These are phyloP conservation scores for Nomada fucata DNA, from an alignment of 2,888 invertebrate genomes.

Conservation along the genomic window DNA sequence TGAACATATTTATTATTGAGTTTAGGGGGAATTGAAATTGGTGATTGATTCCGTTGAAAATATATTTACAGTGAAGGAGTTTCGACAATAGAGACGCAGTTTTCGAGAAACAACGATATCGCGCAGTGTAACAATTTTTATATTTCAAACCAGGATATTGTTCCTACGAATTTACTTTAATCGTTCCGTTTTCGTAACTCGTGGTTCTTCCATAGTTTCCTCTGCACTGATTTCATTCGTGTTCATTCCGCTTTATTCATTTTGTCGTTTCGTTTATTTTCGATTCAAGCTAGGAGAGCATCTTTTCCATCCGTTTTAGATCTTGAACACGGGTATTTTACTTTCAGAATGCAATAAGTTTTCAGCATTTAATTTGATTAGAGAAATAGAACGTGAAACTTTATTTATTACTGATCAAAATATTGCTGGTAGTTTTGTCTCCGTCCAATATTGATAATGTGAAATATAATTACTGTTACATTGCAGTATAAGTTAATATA, in stretches of 20 bases:
- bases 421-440: not conserved
- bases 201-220: not conserved
- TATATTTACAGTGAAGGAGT: conserved; percentile 27
- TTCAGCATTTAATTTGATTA: too few relatives aligned
- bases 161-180: conserved; percentile 14
- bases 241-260: not conserved
- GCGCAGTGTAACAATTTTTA: conserved; percentile 29
- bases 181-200: not conserved
- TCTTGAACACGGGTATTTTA: too few relatives aligned
- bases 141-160: conserved; percentile 3
- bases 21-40: not conserved
- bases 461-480: not conserved
- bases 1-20: not conserved
- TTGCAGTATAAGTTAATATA: too few relatives aligned
- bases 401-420: too few relatives aligned
- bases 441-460: not conserved
- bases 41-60: not conserved
- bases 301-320: too few relatives aligned
- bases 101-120: conserved; percentile 37
- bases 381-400: too few relatives aligned
- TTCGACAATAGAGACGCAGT: not conserved
- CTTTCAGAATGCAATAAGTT: too few relatives aligned
- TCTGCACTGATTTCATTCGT: not conserved
- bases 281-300: not conserved
- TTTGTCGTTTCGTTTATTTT: not conserved